Evolutionary conservation across 2,888 invertebrate species (phyloP), one percentile per base, ranked within the genome.

Genomic region (Rhagium mordax): DNA sequence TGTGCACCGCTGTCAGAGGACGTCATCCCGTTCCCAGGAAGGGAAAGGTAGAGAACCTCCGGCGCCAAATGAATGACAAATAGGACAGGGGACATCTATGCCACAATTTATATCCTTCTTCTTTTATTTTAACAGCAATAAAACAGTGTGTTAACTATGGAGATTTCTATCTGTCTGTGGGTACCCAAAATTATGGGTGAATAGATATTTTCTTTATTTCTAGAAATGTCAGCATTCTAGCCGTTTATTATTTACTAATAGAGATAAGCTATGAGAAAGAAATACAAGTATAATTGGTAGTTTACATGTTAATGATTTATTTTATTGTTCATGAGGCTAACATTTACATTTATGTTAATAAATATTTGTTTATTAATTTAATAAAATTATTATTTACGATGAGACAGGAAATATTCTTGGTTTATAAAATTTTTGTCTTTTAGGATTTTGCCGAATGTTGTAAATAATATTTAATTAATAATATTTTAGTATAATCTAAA

Each of bases 91-190:
- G 79, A 79, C 81, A 81, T 78, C 82, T 78, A 76, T 76, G 79
- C 64, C 76, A 78, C 79, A 81, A 82, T 83, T 82, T 82, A 83
- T 82, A 74, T 79, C 78, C 74, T 77, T 78, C 79, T 76, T 69
- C 79, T 79, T 81, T 80, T 81, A 79, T 81, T 82, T 83, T 80
- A 83, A 80, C 78, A 79, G 81, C 81, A 78, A 83, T 83, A 83
- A 82, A 83, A 83, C 81, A 80, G 81, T 79, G 79, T 82, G 82
- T 80, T 83, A 83, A 83, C 81, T 74, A 79, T 73, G 72, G 73
- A 80, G 79, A 81, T 81, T 74, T 69, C 74, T 77, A 82, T 82
- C 81, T 75, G 59, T 76, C 74, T 60, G 71, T 78, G 74, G 76
- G 71, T 70, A 66, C 70, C 51, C n/a, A 57, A 73, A 69, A 74